These are phyloP conservation scores for Zaprionus ornatus DNA, from an alignment of 1,140 invertebrate genomes.

Conservation along the genomic window DNA sequence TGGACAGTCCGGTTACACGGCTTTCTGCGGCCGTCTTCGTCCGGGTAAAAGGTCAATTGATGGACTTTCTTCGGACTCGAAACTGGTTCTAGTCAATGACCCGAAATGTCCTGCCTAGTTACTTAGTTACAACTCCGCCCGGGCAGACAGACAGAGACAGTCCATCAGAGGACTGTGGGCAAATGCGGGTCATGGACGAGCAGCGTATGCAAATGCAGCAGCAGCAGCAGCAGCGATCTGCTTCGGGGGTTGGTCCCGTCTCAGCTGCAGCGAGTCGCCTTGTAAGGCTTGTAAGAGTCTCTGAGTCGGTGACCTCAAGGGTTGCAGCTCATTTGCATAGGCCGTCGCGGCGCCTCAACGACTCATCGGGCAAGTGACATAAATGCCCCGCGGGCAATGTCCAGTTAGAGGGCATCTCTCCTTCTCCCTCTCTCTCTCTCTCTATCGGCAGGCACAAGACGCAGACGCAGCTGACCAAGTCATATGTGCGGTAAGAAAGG, in stretches of 20 bases:
- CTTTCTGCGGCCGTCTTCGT: conserved; percentile 25
- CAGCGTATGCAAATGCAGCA: conserved; percentile 55
- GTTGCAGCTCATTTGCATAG: conserved; percentile 74
- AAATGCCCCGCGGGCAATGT: conserved; percentile 52
- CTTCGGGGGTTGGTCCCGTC: conserved; percentile 30
- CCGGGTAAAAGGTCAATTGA: conserved; percentile 55
- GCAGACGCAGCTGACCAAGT: conserved; percentile 54
- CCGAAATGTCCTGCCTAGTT: conserved; percentile 69
- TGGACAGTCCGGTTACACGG: conserved; percentile 81
- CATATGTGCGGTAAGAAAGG: conserved; percentile 5
- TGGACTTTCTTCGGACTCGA: conserved; percentile 28
- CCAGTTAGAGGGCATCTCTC: conserved; percentile 47
- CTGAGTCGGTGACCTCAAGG: conserved; percentile 59
- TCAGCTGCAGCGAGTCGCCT: conserved; percentile 26
- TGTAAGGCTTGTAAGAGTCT: conserved; percentile 57
- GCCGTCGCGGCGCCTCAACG: conserved; percentile 11
- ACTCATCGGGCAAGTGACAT: conserved; percentile 43
- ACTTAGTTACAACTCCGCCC: conserved; percentile 62
- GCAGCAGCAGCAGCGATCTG: not conserved
- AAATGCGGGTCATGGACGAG: conserved; percentile 56
- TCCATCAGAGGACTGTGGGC: conserved; percentile 26
- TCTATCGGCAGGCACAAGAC: conserved; percentile 1
- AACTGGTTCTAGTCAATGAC: conserved; percentile 75
- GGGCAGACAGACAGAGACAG: conserved; percentile 28
- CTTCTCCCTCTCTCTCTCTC: too few species aligned